These are phyloP conservation scores for Carollia perspicillata DNA, from an alignment of 2,113 vertebrate species.

Conservation along the genomic window DNA sequence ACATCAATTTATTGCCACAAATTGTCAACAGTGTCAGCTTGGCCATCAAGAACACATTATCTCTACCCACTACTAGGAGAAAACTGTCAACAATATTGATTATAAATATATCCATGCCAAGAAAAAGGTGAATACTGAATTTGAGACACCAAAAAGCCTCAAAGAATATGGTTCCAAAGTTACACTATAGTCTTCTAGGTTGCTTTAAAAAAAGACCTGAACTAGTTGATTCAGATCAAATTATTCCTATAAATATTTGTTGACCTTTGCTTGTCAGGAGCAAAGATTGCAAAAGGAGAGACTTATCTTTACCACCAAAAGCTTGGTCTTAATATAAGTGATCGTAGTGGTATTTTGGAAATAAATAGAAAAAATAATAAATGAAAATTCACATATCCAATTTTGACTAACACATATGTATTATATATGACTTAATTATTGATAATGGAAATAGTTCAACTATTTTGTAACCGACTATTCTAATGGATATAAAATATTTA, in stretches of 20 bases:
- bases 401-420: not conserved
- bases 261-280: not conserved
- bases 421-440: not conserved
- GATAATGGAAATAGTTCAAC: not conserved
- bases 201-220: not conserved
- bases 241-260: not conserved
- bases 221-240: not conserved
- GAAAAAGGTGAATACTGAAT: not conserved
- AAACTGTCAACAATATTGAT: slow-evolving; percentile 43
- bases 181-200: not conserved
- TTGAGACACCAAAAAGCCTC: not conserved
- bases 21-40: not conserved
- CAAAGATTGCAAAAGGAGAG: not conserved
- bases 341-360: not conserved
- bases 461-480: not conserved
- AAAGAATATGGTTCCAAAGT: not conserved
- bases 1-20: not conserved
- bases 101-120: slow-evolving; percentile 1
- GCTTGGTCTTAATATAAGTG: not conserved
- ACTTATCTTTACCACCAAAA: not conserved
- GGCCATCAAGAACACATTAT: not conserved
- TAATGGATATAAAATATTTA: not conserved
- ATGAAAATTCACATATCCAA: not conserved
- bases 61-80: not conserved
- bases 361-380: not conserved